These are phyloP conservation scores for Diabrotica balteata DNA, from an alignment of 2,888 invertebrate species.

Conservation along the genomic window DNA sequence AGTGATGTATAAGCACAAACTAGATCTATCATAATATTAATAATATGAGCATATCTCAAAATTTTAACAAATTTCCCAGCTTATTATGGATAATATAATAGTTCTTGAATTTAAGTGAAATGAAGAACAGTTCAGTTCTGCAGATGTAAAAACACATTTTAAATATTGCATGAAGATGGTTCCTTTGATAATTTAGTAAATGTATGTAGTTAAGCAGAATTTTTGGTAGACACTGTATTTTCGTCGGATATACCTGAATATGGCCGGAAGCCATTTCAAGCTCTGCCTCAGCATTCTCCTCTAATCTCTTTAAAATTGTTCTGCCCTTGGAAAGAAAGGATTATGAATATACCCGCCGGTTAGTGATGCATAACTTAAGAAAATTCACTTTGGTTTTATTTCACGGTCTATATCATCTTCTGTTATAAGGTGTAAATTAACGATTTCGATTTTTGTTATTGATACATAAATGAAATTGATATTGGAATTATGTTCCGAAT, in stretches of 20 bases:
- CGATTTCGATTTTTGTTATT: constrained; percentile 12
- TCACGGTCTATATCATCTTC: constrained; percentile 35
- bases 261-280: constrained; percentile 45
- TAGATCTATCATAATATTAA: too few species aligned
- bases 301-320: constrained; percentile 51
- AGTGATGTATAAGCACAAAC: too few species aligned
- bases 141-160: too few species aligned
- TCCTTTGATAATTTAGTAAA: too few species aligned
- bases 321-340: constrained; percentile 46
- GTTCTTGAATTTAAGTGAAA: too few species aligned
- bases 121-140: too few species aligned
- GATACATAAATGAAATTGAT: constrained; percentile 10
- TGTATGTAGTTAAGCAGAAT: neutral
- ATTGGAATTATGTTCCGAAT: constrained; percentile 3
- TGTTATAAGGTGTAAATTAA: constrained; percentile 12
- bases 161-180: too few species aligned
- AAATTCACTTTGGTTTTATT: constrained; percentile 39
- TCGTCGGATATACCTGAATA: constrained; percentile 42
- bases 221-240: constrained; percentile 18
- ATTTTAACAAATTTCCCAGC: too few species aligned
- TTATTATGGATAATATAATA: too few species aligned
- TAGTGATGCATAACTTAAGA: constrained; percentile 42
- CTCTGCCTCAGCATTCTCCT: constrained; percentile 44
- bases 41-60: too few species aligned
- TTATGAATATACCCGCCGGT: constrained; percentile 39